phyloP scores from a whole-genome alignment of 23 tunicate species.

The Ascidia mentula region DNA sequence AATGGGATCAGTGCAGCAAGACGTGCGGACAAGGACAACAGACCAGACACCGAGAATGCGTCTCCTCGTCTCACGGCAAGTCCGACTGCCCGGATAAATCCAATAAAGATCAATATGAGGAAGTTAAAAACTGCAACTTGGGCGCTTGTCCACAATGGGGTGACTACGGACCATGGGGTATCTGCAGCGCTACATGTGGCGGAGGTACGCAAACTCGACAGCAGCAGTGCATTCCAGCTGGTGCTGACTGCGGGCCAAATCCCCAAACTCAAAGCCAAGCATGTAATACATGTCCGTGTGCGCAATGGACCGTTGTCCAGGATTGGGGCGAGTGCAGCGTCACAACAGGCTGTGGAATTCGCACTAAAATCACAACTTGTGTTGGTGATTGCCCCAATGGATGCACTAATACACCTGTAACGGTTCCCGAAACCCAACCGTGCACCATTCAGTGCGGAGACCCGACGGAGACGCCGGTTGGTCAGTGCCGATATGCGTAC shows the following conservation, averaged over 20 bases:
- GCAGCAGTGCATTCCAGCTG: background rate
- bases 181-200: background rate
- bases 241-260: background rate
- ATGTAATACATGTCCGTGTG: background rate
- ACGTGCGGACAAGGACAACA: background rate
- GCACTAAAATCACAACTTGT: background rate
- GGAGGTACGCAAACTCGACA: background rate
- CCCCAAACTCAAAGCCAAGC: background rate
- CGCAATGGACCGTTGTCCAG: background rate
- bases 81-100: background rate
- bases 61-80: background rate
- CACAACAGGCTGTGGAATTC: background rate
- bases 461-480: background rate
- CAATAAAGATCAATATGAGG: too few relatives aligned
- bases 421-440: background rate
- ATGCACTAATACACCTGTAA: background rate
- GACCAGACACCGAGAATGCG: background rate
- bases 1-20: background rate
- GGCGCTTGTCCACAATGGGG: constrained; percentile 7
- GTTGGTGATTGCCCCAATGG: background rate
- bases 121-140: background rate
- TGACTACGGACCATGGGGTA: background rate
- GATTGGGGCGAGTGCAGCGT: background rate
- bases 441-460: background rate
- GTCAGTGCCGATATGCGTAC: too few relatives aligned